phyloP scores from a whole-genome alignment of 1,140 invertebrate species.

The Melanaphis sacchari region DNA sequence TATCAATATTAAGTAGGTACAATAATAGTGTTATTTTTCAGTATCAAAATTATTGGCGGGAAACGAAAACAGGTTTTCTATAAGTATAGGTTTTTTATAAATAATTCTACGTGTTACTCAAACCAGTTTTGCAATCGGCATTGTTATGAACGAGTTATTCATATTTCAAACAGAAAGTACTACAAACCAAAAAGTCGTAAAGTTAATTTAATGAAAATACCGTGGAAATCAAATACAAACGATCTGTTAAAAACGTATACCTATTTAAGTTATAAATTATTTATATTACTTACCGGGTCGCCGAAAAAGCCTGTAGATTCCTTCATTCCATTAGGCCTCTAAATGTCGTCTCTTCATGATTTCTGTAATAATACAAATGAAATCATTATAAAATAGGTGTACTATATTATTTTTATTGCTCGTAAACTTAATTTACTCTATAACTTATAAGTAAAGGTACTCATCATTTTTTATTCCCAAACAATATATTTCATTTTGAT shows the following conservation, averaged over 20 bases:
- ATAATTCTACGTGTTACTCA: not conserved
- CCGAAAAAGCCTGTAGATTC: constrained; percentile 56
- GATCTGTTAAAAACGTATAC: not conserved
- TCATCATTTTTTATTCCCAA: not conserved
- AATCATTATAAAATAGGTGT: not conserved
- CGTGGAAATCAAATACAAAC: not conserved
- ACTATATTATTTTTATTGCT: constrained; percentile 1
- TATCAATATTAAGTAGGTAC: not conserved
- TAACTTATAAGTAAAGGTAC: not conserved
- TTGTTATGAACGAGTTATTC: constrained; percentile 46
- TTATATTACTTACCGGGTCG: constrained; percentile 44
- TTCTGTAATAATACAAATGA: constrained; percentile 33
- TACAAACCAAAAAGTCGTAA: constrained; percentile 30
- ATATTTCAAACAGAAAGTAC: constrained; percentile 12
- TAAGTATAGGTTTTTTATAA: not conserved
- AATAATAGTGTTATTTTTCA: not conserved
- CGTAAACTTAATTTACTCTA: not conserved
- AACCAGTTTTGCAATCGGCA: constrained; percentile 34
- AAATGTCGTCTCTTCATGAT: constrained; percentile 51
- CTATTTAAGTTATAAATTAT: not conserved
- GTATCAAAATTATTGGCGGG: constrained; percentile 42
- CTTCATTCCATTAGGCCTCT: constrained; percentile 56
- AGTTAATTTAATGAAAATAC: not conserved
- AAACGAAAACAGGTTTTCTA: constrained; percentile 28
- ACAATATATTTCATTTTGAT: constrained; percentile 10